A percentile compares a stretch with the other conserved stretches of the same genome.
Evolutionary conservation across 2,113 vertebrate species (phyloP).

Genomic region (Rhodinocichla rosea): DNA sequence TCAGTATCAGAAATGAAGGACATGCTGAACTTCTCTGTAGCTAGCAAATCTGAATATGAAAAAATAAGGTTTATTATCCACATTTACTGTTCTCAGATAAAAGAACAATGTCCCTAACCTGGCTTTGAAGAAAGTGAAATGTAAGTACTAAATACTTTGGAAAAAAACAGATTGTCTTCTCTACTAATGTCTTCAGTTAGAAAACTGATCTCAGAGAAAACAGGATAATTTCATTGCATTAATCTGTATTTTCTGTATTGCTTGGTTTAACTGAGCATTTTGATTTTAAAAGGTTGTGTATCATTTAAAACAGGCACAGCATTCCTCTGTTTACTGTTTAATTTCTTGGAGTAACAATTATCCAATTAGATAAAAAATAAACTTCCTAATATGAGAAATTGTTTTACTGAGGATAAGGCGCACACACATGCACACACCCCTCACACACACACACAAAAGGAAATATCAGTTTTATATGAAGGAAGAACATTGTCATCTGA

Average conservation of each 20-base stretch:
- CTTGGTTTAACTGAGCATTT: not conserved
- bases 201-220: not conserved
- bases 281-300: not conserved
- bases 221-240: not conserved
- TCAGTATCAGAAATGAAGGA: not conserved
- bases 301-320: not conserved
- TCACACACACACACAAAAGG: not conserved
- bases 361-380: not conserved
- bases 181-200: not conserved
- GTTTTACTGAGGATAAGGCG: not conserved
- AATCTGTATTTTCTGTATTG: not conserved
- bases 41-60: not conserved
- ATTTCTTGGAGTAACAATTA: not conserved
- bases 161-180: not conserved
- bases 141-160: not conserved
- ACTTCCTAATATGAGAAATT: not conserved
- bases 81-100: not conserved
- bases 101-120: not conserved
- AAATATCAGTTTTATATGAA: not conserved
- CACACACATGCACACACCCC: not conserved
- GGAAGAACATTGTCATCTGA: not conserved
- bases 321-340: not conserved
- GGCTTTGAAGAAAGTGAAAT: not conserved
- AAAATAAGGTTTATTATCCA: not conserved
- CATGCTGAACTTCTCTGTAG: not conserved